Conservation (phyloP, 2,113 vertebrate genomes). For the Catagonus wagneri region DNA sequence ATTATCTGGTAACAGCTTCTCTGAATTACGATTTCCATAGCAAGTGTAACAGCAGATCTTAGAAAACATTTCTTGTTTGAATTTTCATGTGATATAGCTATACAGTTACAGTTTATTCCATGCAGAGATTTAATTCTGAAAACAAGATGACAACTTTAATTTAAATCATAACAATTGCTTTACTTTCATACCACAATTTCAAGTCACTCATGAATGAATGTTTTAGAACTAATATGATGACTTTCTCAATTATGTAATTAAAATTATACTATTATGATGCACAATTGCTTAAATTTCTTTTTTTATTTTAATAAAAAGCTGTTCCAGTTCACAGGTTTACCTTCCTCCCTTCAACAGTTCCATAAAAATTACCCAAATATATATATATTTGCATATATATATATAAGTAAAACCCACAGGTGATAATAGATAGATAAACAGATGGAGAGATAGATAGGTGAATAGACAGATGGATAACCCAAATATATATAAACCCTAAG, state of each 20-base stretch:
- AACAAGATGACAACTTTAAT: neutral
- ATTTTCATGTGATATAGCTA: neutral
- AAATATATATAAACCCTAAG: neutral
- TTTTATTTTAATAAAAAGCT: neutral
- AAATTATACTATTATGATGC: neutral
- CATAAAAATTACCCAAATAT: neutral
- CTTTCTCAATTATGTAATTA: neutral
- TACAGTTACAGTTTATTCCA: neutral
- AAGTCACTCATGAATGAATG: neutral
- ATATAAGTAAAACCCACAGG: neutral
- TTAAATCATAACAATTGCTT: conserved; percentile 14
- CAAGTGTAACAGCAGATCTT: neutral
- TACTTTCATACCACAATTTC: neutral
- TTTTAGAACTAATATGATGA: neutral
- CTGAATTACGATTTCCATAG: conserved; percentile 8
- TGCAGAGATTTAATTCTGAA: neutral
- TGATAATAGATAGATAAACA: neutral
- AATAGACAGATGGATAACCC: neutral
- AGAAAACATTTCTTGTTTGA: conserved; percentile 25
- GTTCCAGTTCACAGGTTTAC: neutral
- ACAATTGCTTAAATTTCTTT: neutral
- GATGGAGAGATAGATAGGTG: neutral
- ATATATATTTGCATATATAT: neutral
- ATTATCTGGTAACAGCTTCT: neutral
- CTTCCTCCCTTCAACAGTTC: neutral